Evolutionary conservation across 2,113 vertebrate genomes (phyloP), one percentile per base, ranked within the genome.

Genomic region (Chamaetylas fuelleborni): DNA sequence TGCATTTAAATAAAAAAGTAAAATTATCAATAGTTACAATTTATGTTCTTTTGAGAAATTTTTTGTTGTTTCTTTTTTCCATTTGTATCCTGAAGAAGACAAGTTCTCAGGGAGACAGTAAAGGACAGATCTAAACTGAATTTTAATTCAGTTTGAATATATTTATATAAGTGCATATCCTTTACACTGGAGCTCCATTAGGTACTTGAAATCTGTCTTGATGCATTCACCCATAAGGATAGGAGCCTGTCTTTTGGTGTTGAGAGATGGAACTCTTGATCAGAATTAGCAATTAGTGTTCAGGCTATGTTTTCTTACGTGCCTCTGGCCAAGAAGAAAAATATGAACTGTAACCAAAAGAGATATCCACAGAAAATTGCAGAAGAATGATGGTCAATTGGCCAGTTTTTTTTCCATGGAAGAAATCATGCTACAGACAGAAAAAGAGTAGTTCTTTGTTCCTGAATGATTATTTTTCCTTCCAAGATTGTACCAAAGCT

Each of bases 1-100:
- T 93, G 28, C 93, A 88, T 93, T 96, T 97, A 94, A 97, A 97
- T 96, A 97, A 97, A 96, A 65, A 67, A 80, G 19, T 92, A 70
- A 96, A 95, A 79, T 81, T 65, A 76, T 74, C 64, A 38, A 6
- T 93, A 88, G 76, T 94, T 91, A 69, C 45, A 62, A 10, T 31
- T 79, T 0, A 45, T n/a, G 3, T 54, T 82, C 24, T 81, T 91
- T 70, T 38, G 38, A 77, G 64, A 19, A 6, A 18, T 42, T 28
- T 66, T 73, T 73, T 48, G 5, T 79, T 58, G 14, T 45, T 81
- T 90, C 18, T 70, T 90, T 56, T 57, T 28, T 72, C 66, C 33
- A 28, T 71, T 61, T 72, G 6, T 40, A 50, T 9, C 11, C 51
- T 43, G 43, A 78, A 92, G 26, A 70, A 62, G n/a, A 26, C 1